A percentile compares a stretch with the other conserved stretches of the same genome.
Evolutionary conservation across 2,797 vertebrate species (phyloP).

Genomic region (Anomalospiza imberbis): DNA sequence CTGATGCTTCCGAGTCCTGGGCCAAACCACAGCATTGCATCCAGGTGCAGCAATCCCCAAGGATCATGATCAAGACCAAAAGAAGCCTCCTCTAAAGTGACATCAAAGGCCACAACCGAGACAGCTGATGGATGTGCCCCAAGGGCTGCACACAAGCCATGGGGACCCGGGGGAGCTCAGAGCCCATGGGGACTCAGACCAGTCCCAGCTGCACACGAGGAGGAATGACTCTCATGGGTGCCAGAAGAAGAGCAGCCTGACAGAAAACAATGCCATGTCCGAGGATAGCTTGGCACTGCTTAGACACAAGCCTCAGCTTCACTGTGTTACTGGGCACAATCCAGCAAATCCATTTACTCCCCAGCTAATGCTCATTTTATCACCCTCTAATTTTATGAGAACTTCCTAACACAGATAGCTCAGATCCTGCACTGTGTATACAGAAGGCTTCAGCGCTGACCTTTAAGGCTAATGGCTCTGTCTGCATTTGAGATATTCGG

Average conservation of each 20-base stretch:
- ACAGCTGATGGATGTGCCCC: not conserved
- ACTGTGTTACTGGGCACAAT: not conserved
- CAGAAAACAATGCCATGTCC: not conserved
- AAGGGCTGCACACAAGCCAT: not conserved
- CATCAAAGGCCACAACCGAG: not conserved
- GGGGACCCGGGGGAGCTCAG: not conserved
- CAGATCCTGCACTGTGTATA: not conserved
- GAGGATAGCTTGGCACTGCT: not conserved
- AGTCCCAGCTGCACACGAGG: not conserved
- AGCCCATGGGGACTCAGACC: not conserved
- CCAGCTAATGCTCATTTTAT: not conserved
- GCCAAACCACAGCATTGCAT: not conserved
- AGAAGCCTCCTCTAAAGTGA: not conserved
- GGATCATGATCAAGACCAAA: not conserved
- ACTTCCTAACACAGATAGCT: not conserved
- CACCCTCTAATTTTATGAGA: not conserved
- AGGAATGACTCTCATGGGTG: not conserved
- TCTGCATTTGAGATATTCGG: not conserved
- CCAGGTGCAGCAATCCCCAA: not conserved
- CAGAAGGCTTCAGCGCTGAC: not conserved
- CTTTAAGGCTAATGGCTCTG: constrained; percentile 17
- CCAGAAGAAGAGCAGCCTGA: not conserved
- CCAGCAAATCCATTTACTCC: constrained; percentile 1
- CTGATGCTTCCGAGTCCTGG: not conserved
- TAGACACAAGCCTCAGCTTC: not conserved